Conservation (phyloP, 2,888 invertebrate species). For the Conchocele bisecta region DNA sequence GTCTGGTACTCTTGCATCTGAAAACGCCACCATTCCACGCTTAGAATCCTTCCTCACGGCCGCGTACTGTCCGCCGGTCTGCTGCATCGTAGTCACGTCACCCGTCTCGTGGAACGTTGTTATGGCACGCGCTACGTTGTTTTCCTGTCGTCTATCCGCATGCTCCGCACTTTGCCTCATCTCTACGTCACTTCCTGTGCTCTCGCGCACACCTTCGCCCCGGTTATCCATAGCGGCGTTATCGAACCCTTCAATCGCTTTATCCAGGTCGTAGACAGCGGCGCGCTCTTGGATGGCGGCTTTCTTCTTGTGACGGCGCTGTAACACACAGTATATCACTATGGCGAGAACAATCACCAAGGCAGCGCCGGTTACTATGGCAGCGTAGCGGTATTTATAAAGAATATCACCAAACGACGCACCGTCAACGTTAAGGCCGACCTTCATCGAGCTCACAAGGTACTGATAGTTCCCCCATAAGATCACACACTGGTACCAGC, state of each 20-base stretch:
- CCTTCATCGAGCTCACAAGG: conserved; percentile 34
- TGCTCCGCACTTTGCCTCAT: no score
- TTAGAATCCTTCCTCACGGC: no score
- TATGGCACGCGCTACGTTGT: no score
- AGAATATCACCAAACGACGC: conserved; percentile 56
- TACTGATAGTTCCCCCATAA: conserved; percentile 54
- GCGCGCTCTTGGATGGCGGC: conserved; percentile 15
- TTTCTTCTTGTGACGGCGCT: conserved; percentile 54
- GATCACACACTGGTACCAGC: conserved; percentile 50
- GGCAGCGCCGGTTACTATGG: conserved; percentile 55
- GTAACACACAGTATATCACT: conserved; percentile 56
- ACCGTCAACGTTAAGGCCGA: conserved; percentile 63
- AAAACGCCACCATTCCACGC: no score
- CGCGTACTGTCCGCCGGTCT: no score
- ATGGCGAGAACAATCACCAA: conserved; percentile 45
- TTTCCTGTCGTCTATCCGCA: no score
- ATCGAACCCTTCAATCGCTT: conserved; percentile 36
- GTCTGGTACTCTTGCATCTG: no score
- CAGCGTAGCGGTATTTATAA: conserved; percentile 48
- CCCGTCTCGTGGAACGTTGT: no score
- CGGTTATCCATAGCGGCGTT: neutral
- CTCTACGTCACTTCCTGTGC: no score
- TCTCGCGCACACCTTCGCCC: no score
- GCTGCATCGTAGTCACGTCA: no score
- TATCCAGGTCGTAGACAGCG: conserved; percentile 38